Percentiles rank a stretch among this genome's conserved stretches.
Evolutionary conservation across 2,113 vertebrate species (phyloP).

Genomic region (Pycnonotus jocosus): DNA sequence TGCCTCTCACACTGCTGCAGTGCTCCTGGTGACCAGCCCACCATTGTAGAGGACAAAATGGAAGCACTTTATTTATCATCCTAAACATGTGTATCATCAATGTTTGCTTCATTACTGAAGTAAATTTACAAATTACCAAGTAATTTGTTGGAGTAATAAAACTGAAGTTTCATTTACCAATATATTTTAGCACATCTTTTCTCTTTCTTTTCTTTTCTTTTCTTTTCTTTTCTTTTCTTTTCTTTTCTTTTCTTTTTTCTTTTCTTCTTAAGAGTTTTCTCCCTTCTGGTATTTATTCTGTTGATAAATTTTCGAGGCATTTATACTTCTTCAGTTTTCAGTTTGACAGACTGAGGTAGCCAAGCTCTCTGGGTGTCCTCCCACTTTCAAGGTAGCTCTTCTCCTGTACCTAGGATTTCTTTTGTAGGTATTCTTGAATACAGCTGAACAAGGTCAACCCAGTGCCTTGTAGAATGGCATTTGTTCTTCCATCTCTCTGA

Average conservation of each 20-base stretch:
- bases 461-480: background rate
- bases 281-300: background rate
- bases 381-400: background rate
- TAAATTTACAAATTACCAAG: too few species aligned
- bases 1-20: background rate
- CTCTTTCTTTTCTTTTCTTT: background rate
- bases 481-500: background rate
- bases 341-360: background rate
- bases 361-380: background rate
- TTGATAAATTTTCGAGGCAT: background rate
- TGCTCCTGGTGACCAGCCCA: background rate
- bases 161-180: background rate
- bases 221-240: too few species aligned
- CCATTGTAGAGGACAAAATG: background rate
- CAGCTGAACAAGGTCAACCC: background rate
- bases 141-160: too few species aligned
- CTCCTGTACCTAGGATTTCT: background rate
- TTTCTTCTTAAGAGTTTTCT: background rate
- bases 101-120: background rate
- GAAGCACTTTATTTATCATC: background rate
- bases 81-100: background rate
- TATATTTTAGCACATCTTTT: background rate
- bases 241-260: too few species aligned
- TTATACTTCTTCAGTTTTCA: background rate
- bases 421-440: background rate